Evolutionary conservation across 2,113 vertebrate species (phyloP).

Genomic region (Proteles cristata): DNA sequence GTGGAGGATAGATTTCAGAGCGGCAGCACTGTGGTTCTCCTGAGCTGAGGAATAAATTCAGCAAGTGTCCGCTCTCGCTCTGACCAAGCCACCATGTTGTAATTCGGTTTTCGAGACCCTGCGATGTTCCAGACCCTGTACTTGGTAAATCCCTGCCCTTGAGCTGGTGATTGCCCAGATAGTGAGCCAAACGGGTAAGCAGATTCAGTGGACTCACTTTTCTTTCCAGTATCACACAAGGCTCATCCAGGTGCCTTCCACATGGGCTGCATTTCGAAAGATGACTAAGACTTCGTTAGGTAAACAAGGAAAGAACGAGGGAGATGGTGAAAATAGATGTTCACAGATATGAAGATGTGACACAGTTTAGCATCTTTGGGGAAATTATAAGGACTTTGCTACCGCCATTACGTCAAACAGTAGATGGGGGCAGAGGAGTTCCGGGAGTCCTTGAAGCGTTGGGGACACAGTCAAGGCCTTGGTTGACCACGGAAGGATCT

Average conservation of each 20-base stretch:
- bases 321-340: neutral
- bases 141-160: neutral
- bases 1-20: neutral
- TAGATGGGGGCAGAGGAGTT: neutral
- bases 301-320: neutral
- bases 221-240: neutral
- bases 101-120: neutral
- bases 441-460: accelerated
- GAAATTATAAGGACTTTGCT: neutral
- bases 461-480: neutral
- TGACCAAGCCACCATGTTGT: neutral
- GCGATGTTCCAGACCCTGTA: neutral
- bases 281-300: neutral
- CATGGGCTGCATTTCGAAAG: neutral
- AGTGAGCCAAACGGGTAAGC: neutral
- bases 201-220: neutral
- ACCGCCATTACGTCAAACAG: accelerated
- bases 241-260: neutral
- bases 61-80: neutral
- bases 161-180: too few relatives aligned
- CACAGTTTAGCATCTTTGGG: neutral
- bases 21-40: accelerated
- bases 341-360: neutral
- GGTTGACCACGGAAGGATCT: accelerated
- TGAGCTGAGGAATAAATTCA: neutral